These are phyloP conservation scores for Podarcis siculus DNA, from an alignment of 2,797 vertebrate genomes.

Conservation along the genomic window DNA sequence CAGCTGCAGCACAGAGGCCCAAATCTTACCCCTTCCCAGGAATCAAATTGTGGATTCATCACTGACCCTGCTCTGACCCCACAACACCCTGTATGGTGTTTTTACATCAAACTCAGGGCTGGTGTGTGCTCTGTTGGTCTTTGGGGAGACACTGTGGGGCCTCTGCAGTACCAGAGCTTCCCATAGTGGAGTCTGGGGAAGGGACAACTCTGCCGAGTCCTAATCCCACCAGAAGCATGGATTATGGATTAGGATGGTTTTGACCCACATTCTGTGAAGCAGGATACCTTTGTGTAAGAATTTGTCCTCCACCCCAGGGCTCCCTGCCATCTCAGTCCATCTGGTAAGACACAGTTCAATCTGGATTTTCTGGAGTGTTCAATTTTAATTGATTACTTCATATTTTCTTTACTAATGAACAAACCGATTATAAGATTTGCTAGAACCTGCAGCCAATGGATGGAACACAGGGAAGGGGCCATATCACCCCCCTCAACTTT, in stretches of 20 bases:
- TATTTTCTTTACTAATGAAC: not conserved
- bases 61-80: too few species aligned
- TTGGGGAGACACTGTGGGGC: too few species aligned
- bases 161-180: too few species aligned
- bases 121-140: too few species aligned
- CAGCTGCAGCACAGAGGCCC: too few species aligned
- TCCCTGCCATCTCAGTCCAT: not conserved
- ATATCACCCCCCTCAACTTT: not conserved
- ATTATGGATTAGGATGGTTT: not conserved
- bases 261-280: not conserved
- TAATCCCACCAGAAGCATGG: too few species aligned
- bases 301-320: not conserved
- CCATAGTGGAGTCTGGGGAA: too few species aligned
- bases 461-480: not conserved
- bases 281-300: not conserved
- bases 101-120: too few species aligned
- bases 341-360: not conserved
- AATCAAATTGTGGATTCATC: too few species aligned
- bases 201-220: too few species aligned
- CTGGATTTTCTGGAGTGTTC: not conserved
- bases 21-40: too few species aligned
- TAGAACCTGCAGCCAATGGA: not conserved
- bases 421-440: not conserved
- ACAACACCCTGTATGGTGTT: too few species aligned
- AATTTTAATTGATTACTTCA: not conserved